Evolutionary conservation across 1,140 invertebrate species (phyloP).

Genomic region (Leucophenga varia): DNA sequence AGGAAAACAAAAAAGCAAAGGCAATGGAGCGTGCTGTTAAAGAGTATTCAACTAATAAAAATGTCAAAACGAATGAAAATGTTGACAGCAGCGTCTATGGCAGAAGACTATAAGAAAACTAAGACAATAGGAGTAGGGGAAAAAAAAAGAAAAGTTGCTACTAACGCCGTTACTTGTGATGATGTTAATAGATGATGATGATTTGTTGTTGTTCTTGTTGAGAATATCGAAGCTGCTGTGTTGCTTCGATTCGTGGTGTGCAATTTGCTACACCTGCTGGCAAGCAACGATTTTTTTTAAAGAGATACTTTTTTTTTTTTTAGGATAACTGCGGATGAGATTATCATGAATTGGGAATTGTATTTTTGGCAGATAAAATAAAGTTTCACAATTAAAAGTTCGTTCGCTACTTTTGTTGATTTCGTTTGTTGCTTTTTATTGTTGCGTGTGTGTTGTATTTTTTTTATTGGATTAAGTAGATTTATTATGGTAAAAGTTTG

Average conservation of each 20-base stretch:
- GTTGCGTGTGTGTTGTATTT: conserved; percentile 3
- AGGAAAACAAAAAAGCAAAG: conserved; percentile 1
- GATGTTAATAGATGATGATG: conserved; percentile 16
- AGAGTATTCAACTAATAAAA: conserved; percentile 53
- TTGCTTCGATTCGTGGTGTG: conserved; percentile 16
- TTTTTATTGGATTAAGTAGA: conserved; percentile 50
- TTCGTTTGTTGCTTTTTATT: conserved; percentile 18
- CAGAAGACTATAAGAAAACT: conserved; percentile 43
- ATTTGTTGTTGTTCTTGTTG: too few species aligned
- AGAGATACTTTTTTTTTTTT: too few species aligned
- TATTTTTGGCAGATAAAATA: conserved; percentile 11
- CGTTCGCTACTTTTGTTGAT: conserved; percentile 39
- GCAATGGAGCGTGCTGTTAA: conserved; percentile 49
- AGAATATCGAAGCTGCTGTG: too few species aligned
- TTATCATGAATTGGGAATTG: too few species aligned
- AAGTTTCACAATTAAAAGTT: conserved; percentile 53
- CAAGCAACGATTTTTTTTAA: too few species aligned
- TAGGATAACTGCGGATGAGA: too few species aligned
- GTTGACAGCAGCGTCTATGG: conserved; percentile 49
- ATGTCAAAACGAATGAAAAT: conserved; percentile 52
- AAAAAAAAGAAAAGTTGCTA: not conserved
- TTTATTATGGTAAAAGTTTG: conserved; percentile 38
- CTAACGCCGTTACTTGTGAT: conserved; percentile 2
- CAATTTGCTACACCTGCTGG: conserved; percentile 50
- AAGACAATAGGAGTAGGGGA: conserved; percentile 16